Evolutionary conservation across 2,797 vertebrate genomes (phyloP), one percentile per base, ranked within the genome.

Genomic region (Alectoris magna): DNA sequence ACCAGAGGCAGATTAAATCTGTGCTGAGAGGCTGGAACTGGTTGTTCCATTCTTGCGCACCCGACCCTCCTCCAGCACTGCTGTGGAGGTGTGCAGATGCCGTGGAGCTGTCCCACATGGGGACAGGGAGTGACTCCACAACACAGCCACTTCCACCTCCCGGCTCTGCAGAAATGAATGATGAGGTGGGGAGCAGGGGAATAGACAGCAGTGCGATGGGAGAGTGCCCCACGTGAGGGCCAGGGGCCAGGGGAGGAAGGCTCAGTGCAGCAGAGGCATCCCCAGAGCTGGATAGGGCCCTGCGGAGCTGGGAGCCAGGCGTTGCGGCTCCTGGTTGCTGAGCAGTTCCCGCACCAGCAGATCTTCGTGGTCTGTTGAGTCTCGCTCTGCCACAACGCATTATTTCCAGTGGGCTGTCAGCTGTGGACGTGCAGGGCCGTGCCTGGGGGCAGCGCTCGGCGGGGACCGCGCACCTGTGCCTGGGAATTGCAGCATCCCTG

Each of bases 381-480:
- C 95, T 96, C 97, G 96, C 97, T 98, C 98, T 99, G 98, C 98
- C 99, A 98, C 97, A 98, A 96, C 96, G 94, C 97, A 98, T 99
- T 99, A 99, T 96, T 98, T 98, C 98, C 98, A 98, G 97, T 96
- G 97, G 96, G 97, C 97, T 95, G 98, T 96, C 97, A 98, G 98
- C 97, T 96, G 91, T 80, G 67, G 97, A 84, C 46, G 96, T 56
- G 91, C 89, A 97, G 98, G 97, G 95, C 96, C 73, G 84, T 96
- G 97, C 97, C 98, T 72, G 94, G 97, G 97, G 97, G 81, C 91
- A 89, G 95, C 39, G 94, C 43, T 73, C 96, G 77, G 95, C 56
- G 43, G 97, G 97, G 95, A 97, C 96, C 84, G 59, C 84, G 97
- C 98, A 99, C 98, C 99, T 99, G 99, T 98, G 98, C 97, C 95